These are phyloP conservation scores for Trialeurodes vaporariorum DNA, from an alignment of 1,140 invertebrate genomes.

Conservation along the genomic window DNA sequence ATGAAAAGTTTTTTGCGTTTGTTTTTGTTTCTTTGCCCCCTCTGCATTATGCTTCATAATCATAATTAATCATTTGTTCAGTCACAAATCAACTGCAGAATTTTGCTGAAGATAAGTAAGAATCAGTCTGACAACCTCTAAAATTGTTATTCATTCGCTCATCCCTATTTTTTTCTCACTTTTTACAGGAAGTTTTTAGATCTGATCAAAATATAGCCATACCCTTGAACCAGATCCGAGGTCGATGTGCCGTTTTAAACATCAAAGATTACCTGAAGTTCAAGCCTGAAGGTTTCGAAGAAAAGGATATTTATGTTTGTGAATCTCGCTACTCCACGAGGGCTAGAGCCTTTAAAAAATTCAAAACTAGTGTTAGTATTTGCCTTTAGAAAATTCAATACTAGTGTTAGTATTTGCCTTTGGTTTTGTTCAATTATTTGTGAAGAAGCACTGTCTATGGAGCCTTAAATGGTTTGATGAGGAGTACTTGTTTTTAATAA, in stretches of 20 bases:
- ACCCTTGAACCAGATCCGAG: slow-evolving; percentile 76
- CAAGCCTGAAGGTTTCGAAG: slow-evolving; percentile 71
- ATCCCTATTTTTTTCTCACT: slow-evolving; percentile 18
- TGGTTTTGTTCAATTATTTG: no score
- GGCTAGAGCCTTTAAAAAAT: slow-evolving; percentile 83
- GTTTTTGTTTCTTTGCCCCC: no score
- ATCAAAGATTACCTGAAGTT: slow-evolving; percentile 91
- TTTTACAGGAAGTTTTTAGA: slow-evolving; percentile 80
- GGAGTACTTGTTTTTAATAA: no score
- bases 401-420: slow-evolving; percentile 43
- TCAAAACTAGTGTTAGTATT: slow-evolving; percentile 31
- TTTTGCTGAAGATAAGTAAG: no score
- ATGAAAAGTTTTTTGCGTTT: no score
- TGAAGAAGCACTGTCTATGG: no score
- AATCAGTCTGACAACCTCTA: no score
- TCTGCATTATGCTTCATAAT: no score
- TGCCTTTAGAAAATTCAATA: slow-evolving; percentile 81
- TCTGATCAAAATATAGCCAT: slow-evolving; percentile 76
- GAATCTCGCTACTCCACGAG: slow-evolving; percentile 86
- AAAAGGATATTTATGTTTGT: slow-evolving; percentile 95
- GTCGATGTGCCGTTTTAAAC: slow-evolving; percentile 85
- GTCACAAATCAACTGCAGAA: no score
- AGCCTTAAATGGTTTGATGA: no score
- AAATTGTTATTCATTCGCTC: no score
- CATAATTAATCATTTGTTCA: no score